Percentiles rank a stretch among this genome's conserved stretches.
phyloP scores from a whole-genome alignment of 2,888 invertebrate genomes.

The Athetis lepigone region DNA sequence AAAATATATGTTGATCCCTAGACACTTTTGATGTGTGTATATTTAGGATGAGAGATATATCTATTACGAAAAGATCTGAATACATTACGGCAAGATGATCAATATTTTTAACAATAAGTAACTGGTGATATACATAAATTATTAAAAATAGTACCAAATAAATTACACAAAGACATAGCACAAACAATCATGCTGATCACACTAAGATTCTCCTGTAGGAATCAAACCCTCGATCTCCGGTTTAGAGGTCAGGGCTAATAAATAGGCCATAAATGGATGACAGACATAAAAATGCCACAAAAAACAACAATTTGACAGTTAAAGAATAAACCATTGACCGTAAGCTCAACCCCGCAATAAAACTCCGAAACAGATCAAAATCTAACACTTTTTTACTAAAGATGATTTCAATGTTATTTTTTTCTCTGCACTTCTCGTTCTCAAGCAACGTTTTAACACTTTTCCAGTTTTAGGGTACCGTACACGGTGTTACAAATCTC shows the following conservation, averaged over 20 bases:
- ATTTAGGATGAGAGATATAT: slow-evolving; percentile 31
- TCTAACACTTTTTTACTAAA: slow-evolving; percentile 57
- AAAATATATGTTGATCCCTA: too few relatives aligned
- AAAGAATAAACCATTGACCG: slow-evolving; percentile 18
- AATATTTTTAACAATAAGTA: too few relatives aligned
- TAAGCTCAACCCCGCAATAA: slow-evolving; percentile 29
- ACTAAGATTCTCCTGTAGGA: too few relatives aligned
- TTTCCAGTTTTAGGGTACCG: slow-evolving; percentile 78
- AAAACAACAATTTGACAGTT: slow-evolving; percentile 7
- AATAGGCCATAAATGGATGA: too few relatives aligned
- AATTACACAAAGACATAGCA: too few relatives aligned
- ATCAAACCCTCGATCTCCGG: too few relatives aligned
- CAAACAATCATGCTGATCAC: too few relatives aligned
- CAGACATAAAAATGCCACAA: background rate
- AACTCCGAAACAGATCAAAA: slow-evolving; percentile 46
- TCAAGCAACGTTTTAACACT: slow-evolving; percentile 71
- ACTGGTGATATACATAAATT: too few relatives aligned
- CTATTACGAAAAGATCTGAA: slow-evolving; percentile 13
- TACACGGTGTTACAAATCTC: too few relatives aligned
- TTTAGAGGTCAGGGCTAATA: too few relatives aligned
- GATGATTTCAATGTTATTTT: slow-evolving; percentile 62
- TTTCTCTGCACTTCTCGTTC: slow-evolving; percentile 39
- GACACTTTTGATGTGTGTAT: too few relatives aligned
- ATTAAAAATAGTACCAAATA: too few relatives aligned
- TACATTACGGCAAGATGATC: background rate